These are phyloP conservation scores for Girardinus metallicus DNA, from an alignment of 2,797 vertebrate species.

Conservation along the genomic window DNA sequence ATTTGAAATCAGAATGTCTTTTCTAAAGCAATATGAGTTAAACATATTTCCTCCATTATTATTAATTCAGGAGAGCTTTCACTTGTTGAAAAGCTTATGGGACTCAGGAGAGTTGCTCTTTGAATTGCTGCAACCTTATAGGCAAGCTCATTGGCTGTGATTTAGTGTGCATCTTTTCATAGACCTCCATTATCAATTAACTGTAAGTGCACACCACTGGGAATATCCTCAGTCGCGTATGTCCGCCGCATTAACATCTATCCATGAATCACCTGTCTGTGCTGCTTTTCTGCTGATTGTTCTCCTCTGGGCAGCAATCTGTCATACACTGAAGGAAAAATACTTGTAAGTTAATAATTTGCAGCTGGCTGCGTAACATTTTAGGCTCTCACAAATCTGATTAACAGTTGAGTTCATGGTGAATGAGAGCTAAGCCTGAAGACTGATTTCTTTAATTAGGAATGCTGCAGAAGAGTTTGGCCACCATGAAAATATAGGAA, in stretches of 20 bases:
- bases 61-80: slow-evolving; percentile 66
- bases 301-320: slow-evolving; percentile 62
- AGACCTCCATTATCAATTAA: slow-evolving; percentile 79
- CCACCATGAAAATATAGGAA: slow-evolving; percentile 19
- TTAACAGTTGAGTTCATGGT: slow-evolving; percentile 29
- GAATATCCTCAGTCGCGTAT: slow-evolving; percentile 61
- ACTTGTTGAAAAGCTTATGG: slow-evolving; percentile 65
- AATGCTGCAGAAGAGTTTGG: slow-evolving; percentile 13
- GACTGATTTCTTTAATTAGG: slow-evolving; percentile 39
- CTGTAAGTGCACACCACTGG: slow-evolving; percentile 73
- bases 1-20: slow-evolving; percentile 55
- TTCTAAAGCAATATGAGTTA: slow-evolving; percentile 52
- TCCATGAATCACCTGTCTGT: slow-evolving; percentile 73
- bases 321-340: slow-evolving; percentile 42
- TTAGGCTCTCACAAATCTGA: slow-evolving; percentile 43
- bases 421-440: slow-evolving; percentile 18
- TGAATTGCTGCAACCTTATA: slow-evolving; percentile 72
- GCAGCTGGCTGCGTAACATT: slow-evolving; percentile 33
- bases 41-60: slow-evolving; percentile 65
- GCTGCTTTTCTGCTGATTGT: slow-evolving; percentile 53
- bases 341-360: slow-evolving; percentile 42
- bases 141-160: slow-evolving; percentile 69
- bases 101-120: slow-evolving; percentile 72
- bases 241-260: slow-evolving; percentile 73
- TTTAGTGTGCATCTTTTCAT: slow-evolving; percentile 78